Evolutionary conservation across 2,797 vertebrate species (phyloP).

Genomic region (Micrastur ruficollis): DNA sequence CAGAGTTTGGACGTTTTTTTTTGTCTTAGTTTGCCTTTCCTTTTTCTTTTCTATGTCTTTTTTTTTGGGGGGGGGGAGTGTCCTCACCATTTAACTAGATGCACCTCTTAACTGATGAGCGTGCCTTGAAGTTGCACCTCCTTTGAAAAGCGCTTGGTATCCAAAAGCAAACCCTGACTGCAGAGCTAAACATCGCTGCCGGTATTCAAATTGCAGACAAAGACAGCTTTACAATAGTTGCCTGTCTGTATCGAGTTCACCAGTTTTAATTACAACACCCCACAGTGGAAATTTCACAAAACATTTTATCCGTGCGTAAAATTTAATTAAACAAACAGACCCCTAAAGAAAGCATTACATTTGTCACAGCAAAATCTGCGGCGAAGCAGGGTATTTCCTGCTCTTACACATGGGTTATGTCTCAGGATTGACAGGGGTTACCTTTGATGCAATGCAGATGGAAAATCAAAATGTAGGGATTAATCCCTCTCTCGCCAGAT

Average conservation of each 20-base stretch:
- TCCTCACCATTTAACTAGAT: neutral
- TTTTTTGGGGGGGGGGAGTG: fast-evolving
- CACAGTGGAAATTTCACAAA: constrained; percentile 6
- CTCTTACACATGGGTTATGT: neutral
- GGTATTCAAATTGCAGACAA: neutral
- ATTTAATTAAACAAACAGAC: neutral
- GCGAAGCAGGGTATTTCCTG: neutral
- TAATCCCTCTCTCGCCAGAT: neutral
- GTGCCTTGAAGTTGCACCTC: neutral
- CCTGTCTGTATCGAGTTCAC: neutral
- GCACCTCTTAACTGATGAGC: neutral
- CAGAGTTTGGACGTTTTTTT: neutral
- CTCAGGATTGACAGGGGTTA: neutral
- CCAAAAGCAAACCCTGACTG: neutral
- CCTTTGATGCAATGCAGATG: constrained; percentile 40
- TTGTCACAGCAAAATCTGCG: neutral
- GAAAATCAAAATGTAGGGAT: constrained; percentile 21
- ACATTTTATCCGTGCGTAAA: neutral
- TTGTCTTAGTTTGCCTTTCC: neutral
- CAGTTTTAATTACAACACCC: constrained; percentile 12
- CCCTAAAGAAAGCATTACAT: neutral
- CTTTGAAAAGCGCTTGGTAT: neutral
- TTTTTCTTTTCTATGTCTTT: neutral
- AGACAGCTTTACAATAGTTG: neutral
- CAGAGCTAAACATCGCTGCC: neutral